Conservation (phyloP, 2,797 vertebrate genomes). For the Champsocephalus gunnari region DNA sequence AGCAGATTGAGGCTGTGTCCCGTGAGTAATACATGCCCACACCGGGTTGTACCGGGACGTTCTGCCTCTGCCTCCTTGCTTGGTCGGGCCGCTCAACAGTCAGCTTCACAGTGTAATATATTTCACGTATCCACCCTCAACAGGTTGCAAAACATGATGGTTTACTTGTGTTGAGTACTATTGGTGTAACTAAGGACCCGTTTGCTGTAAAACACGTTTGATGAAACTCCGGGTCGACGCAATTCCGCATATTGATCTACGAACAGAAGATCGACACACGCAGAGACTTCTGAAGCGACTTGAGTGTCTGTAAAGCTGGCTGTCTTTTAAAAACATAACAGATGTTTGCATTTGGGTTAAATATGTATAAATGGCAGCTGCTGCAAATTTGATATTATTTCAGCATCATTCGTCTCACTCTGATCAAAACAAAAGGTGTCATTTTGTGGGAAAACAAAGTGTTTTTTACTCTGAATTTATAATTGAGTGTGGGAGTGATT, state of each 20-base stretch:
- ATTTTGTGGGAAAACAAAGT: slow-evolving; percentile 15
- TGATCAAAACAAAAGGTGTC: slow-evolving; percentile 23
- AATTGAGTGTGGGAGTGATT: slow-evolving; percentile 9
- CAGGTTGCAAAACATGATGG: neutral
- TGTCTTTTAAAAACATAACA: slow-evolving; percentile 15
- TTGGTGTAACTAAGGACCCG: neutral
- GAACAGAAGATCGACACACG: slow-evolving; percentile 1
- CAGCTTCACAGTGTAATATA: neutral
- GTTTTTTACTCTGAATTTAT: slow-evolving; percentile 11
- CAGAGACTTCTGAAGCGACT: slow-evolving; percentile 7
- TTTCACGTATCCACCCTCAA: neutral
- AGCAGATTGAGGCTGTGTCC: too few relatives aligned
- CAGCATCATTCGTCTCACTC: slow-evolving; percentile 20
- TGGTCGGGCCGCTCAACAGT: too few relatives aligned
- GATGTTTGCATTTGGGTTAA: slow-evolving; percentile 24
- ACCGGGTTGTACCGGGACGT: too few relatives aligned
- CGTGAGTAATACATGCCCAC: too few relatives aligned
- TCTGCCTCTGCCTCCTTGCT: too few relatives aligned
- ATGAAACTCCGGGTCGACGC: too few relatives aligned
- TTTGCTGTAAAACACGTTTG: neutral
- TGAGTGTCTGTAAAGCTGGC: neutral
- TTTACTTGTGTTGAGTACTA: neutral
- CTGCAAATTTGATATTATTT: neutral
- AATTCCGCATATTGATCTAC: neutral
- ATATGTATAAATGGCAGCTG: slow-evolving; percentile 40